A percentile compares a stretch with the other conserved stretches of the same genome.
phyloP scores from a whole-genome alignment of 2,113 vertebrate genomes.

The Varanus salvator region DNA sequence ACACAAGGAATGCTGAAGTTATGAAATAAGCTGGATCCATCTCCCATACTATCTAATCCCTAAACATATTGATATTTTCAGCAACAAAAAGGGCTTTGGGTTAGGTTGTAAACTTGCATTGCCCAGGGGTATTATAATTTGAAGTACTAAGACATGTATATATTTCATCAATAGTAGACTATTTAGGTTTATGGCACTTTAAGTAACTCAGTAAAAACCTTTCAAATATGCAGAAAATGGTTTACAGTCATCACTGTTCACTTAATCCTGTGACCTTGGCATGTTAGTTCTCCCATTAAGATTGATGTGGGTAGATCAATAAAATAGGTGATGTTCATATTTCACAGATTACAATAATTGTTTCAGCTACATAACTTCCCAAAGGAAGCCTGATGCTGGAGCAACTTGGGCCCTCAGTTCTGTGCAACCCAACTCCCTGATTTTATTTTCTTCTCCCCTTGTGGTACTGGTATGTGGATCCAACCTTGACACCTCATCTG shows the following conservation, averaged over 20 bases:
- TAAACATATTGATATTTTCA: conserved; percentile 45
- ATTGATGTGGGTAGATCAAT: conserved; percentile 66
- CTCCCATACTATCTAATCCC: conserved; percentile 46
- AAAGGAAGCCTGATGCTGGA: no score
- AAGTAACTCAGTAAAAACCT: conserved; percentile 76
- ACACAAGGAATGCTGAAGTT: conserved; percentile 5
- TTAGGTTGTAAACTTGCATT: conserved; percentile 61
- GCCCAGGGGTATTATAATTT: conserved; percentile 66
- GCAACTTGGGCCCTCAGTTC: no score
- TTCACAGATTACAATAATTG: conserved; percentile 40
- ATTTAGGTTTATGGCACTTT: conserved; percentile 81
- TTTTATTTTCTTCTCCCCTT: no score
- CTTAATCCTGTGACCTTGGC: conserved; percentile 79
- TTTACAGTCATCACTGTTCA: conserved; percentile 76
- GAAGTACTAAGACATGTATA: conserved; percentile 70
- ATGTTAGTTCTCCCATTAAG: conserved; percentile 61
- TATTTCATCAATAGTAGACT: conserved; percentile 65
- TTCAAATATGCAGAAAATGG: conserved; percentile 74
- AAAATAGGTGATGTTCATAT: conserved; percentile 70
- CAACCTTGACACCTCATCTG: no score
- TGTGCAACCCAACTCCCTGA: no score
- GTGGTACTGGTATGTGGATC: no score
- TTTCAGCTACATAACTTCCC: conserved; percentile 57
- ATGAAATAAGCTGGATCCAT: conserved; percentile 29
- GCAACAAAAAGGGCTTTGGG: conserved; percentile 53